phyloP scores from a whole-genome alignment of 2,113 vertebrate genomes.

The Phyllostomus discolor region DNA sequence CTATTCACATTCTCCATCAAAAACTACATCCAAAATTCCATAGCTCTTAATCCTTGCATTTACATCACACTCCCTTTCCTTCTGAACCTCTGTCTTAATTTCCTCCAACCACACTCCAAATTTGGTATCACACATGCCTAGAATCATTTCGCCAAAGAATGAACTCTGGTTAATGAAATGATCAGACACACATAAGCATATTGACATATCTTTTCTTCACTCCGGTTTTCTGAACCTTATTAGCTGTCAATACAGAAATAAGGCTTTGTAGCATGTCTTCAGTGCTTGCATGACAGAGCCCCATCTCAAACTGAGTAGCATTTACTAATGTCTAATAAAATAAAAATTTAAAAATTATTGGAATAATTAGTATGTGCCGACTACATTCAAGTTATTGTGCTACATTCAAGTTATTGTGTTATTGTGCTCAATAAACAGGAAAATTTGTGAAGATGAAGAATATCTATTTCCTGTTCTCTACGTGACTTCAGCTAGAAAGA shows the following conservation, averaged over 20 bases:
- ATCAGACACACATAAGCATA: accelerated
- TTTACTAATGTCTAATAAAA: background rate
- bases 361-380: background rate
- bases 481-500: background rate
- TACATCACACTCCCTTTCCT: background rate
- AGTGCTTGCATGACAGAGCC: background rate
- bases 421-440: background rate
- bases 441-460: background rate
- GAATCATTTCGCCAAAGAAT: background rate
- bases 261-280: background rate
- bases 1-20: background rate
- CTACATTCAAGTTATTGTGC: background rate
- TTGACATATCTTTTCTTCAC: background rate
- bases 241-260: accelerated
- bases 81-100: background rate
- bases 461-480: background rate
- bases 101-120: background rate
- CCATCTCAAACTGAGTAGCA: background rate
- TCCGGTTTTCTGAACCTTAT: background rate
- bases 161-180: background rate
- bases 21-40: background rate
- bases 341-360: background rate
- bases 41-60: background rate
- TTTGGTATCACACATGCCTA: background rate
- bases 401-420: background rate